Evolutionary conservation across 2,888 invertebrate genomes (phyloP), one percentile per base, ranked within the genome.

Genomic region (Carcina quercana): DNA sequence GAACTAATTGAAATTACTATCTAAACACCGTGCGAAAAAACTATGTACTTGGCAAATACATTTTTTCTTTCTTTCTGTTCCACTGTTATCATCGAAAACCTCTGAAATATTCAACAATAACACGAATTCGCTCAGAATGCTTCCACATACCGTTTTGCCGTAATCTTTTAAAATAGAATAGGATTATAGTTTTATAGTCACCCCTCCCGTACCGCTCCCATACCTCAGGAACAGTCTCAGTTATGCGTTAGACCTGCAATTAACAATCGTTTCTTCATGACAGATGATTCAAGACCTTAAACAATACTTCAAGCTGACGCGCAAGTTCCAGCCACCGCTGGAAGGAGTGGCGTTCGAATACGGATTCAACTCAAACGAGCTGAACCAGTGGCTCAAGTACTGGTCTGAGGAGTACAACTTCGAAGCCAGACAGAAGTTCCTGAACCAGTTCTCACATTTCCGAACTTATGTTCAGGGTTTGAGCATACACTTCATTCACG

Each of bases 401-500:
- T 97, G 97, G 97, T 86, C 82, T 3, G 86, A 88, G n/a, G 80
- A 87, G 21, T 95, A 92, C 59, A 84, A 92, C 40, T 65, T 82
- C 36, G 68, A 69, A 25, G 82, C 89, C 36, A 83, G 91, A 7
- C 90, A 93, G 60, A 61, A 68, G 5, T 79, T 84, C 37, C 65
- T 95, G 13, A 95, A 95, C 58, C 75, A 86, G 36, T 90, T 87
- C 48, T 88, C 90, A 86, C 93, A 95, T 38, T 96, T 86, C 66
- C 89, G 86, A 42, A 94, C 94, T 0, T 87, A 89, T 35, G 89
- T 96, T 43, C 91, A 92, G 59, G 86, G 87, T 0, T 56, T 92
- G 45, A 86, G 88, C 43, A 87, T 96, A 25, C 95, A 29, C 17
- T 35, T 35, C 22, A 22, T 35, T 12, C 15, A 15, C 7, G 28